phyloP scores from a whole-genome alignment of 2,888 invertebrate species.

The Eilema caniola region DNA sequence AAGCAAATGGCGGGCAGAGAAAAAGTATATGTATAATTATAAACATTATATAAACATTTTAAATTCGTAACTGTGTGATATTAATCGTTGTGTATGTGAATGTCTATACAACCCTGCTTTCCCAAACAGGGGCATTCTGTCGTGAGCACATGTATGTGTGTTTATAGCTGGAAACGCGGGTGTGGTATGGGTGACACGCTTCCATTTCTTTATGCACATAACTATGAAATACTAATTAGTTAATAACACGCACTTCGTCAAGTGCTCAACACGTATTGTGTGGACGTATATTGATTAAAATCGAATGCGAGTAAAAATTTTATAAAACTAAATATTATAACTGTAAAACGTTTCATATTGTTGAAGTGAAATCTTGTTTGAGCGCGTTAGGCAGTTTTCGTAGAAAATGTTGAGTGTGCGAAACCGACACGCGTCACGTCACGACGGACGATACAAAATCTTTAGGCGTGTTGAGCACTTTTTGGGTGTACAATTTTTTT shows the following conservation, averaged over 20 bases:
- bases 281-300: background rate
- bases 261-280: background rate
- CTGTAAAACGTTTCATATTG: background rate
- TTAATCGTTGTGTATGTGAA: no score
- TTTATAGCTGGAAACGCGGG: background rate
- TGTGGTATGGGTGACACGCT: background rate
- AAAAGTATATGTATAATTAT: no score
- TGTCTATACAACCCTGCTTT: background rate
- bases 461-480: no score
- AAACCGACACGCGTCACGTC: no score
- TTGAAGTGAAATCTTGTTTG: background rate
- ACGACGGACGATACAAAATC: no score
- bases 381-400: no score
- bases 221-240: background rate
- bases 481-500: no score
- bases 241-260: constrained; percentile 3
- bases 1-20: no score
- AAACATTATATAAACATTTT: no score
- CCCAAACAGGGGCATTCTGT: background rate
- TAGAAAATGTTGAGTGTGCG: no score
- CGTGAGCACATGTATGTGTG: background rate
- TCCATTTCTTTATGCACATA: background rate
- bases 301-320: background rate
- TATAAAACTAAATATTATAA: no score
- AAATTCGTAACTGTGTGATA: no score